Conservation (phyloP, 2,113 vertebrate genomes). For the Eubucco bourcierii region DNA sequence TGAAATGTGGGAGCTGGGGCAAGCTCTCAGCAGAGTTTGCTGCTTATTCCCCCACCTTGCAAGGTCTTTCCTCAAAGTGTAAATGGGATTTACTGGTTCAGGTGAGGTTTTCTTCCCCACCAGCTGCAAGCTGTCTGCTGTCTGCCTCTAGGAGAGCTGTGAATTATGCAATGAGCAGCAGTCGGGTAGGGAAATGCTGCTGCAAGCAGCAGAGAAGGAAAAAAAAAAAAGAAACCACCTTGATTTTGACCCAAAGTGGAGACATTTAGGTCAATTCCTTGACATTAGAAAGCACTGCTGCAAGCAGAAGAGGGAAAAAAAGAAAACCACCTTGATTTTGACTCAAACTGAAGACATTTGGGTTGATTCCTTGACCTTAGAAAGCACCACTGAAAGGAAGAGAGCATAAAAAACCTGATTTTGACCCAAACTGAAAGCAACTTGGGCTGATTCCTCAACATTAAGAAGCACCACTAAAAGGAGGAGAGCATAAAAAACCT, state of each 20-base stretch:
- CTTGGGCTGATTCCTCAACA: neutral
- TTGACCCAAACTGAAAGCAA: neutral
- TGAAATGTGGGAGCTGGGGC: neutral
- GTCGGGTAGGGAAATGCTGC: neutral
- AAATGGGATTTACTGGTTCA: neutral
- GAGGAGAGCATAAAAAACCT: too few relatives aligned
- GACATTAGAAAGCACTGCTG: too few relatives aligned
- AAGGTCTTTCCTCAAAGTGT: neutral
- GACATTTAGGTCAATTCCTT: neutral
- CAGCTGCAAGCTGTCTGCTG: neutral
- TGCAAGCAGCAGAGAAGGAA: neutral
- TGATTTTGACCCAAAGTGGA: neutral
- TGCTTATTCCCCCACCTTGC: neutral
- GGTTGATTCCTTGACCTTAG: neutral
- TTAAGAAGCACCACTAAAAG: too few relatives aligned
- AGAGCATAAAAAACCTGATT: neutral
- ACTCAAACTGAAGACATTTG: neutral
- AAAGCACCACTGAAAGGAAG: too few relatives aligned
- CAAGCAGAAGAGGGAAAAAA: too few relatives aligned
- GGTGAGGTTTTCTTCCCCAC: fast-evolving
- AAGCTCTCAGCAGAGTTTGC: neutral
- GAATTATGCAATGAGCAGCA: neutral
- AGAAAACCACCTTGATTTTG: neutral
- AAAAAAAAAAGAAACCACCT: neutral
- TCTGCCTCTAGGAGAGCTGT: neutral